Conservation (phyloP, 2,113 vertebrate species). For the Lophius piscatorius region DNA sequence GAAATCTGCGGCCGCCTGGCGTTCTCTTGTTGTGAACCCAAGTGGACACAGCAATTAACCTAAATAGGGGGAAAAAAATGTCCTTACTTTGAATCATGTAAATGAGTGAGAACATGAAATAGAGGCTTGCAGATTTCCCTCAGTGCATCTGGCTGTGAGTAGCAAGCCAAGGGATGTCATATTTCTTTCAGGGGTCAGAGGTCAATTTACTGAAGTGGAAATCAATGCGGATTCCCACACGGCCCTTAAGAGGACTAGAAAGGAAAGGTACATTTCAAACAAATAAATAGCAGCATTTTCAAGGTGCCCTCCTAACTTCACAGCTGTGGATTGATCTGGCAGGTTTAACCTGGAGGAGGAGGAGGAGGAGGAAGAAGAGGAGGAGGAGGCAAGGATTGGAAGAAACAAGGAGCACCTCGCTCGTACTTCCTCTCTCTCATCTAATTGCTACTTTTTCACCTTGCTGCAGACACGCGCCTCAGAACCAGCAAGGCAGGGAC, state of each 20-base stretch:
- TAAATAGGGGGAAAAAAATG: conserved; percentile 1
- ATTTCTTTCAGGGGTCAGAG: conserved; percentile 55
- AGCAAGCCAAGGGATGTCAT: conserved; percentile 49
- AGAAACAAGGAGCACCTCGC: conserved; percentile 44
- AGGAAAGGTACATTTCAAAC: conserved; percentile 75
- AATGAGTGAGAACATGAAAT: conserved; percentile 40
- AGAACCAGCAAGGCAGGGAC: conserved; percentile 25
- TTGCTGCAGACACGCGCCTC: conserved; percentile 45
- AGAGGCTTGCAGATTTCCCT: conserved; percentile 33
- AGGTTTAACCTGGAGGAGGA: conserved; percentile 68
- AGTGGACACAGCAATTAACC: conserved; percentile 53
- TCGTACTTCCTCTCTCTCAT: conserved; percentile 54
- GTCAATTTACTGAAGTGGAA: conserved; percentile 72
- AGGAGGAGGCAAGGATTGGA: conserved; percentile 57
- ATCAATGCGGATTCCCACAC: conserved; percentile 66
- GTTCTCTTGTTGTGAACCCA: conserved; percentile 32
- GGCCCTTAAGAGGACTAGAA: conserved; percentile 65
- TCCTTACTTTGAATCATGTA: conserved; percentile 38
- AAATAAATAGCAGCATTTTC: conserved; percentile 76
- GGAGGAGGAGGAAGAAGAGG: conserved; percentile 67
- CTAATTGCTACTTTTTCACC: conserved; percentile 66
- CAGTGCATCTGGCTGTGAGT: conserved; percentile 49
- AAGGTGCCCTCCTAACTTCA: conserved; percentile 78
- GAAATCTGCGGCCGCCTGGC: background rate
- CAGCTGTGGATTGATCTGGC: conserved; percentile 71